Conservation (phyloP, 1,140 invertebrate species). For the Ericerus pela region DNA sequence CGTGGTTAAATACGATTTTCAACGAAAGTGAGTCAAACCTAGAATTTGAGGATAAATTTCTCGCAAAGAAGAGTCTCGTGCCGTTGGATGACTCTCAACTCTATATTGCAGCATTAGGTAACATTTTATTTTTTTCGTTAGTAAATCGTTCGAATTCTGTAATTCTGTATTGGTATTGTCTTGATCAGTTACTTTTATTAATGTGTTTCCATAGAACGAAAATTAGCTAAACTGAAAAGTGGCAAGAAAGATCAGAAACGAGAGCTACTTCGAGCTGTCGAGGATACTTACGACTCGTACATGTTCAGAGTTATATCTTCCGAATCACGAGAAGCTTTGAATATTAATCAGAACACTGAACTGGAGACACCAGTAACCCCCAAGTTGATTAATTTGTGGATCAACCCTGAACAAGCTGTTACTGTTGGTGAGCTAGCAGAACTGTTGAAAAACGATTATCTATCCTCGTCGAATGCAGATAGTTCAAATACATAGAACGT, state of each 20-base stretch:
- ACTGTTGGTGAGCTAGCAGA: constrained; percentile 36
- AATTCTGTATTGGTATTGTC: constrained; percentile 4
- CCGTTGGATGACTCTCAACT: neutral
- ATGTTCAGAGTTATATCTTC: constrained; percentile 8
- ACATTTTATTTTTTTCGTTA: no score
- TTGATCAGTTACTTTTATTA: neutral
- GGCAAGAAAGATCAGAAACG: constrained; percentile 4
- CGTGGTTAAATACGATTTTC: neutral
- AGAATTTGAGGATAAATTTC: constrained; percentile 1
- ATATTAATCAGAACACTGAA: neutral
- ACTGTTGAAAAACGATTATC: constrained; percentile 37
- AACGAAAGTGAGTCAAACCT: neutral
- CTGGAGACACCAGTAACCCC: constrained; percentile 12
- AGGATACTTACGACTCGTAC: constrained; percentile 14
- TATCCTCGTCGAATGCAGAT: constrained; percentile 15
- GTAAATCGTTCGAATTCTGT: neutral
- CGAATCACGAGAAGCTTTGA: neutral
- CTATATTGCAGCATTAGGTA: neutral
- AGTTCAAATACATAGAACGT: constrained; percentile 16
- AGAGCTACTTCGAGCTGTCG: constrained; percentile 11
- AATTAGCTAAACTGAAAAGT: constrained; percentile 14
- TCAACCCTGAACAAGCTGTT: constrained; percentile 25
- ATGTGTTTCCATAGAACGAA: constrained; percentile 10
- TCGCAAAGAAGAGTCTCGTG: neutral
- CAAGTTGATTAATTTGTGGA: constrained; percentile 20